Conservation (phyloP, 2,797 vertebrate species). For the Melanogrammus aeglefinus region DNA sequence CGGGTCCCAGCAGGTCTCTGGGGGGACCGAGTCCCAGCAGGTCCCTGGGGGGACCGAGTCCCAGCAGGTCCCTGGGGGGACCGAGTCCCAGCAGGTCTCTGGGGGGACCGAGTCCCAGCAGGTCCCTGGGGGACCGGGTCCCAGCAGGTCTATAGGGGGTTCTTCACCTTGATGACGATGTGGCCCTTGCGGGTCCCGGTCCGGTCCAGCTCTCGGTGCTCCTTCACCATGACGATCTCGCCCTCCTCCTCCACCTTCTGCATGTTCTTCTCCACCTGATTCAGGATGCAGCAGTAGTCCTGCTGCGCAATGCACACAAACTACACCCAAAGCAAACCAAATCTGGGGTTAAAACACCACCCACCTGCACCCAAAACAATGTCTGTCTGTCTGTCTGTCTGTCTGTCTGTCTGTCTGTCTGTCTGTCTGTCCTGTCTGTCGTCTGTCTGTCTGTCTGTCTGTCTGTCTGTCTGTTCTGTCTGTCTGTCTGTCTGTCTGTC, state of each 20-base stretch:
- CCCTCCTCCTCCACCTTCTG: conserved; percentile 99
- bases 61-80: too few species aligned
- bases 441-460: conserved; percentile 55
- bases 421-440: conserved; percentile 86
- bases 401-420: neutral
- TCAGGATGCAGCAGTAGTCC: conserved; percentile 98
- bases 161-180: conserved; percentile 95
- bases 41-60: too few species aligned
- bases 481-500: too few species aligned
- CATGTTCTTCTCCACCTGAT: conserved; percentile 99
- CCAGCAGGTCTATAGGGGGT: too few species aligned
- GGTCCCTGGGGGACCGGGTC: too few species aligned
- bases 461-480: neutral
- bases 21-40: too few species aligned
- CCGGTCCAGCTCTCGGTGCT: conserved; percentile 95
- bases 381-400: neutral
- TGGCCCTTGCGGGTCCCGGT: conserved; percentile 98
- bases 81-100: too few species aligned
- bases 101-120: too few species aligned
- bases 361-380: conserved; percentile 35
- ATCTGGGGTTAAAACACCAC: neutral
- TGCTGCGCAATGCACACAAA: conserved; percentile 98
- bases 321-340: conserved; percentile 37
- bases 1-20: too few species aligned
- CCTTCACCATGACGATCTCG: conserved; percentile 99